Evolutionary conservation across 2,113 vertebrate genomes (phyloP), one percentile per base, ranked within the genome.

Genomic region (Ammodytes dubius): DNA sequence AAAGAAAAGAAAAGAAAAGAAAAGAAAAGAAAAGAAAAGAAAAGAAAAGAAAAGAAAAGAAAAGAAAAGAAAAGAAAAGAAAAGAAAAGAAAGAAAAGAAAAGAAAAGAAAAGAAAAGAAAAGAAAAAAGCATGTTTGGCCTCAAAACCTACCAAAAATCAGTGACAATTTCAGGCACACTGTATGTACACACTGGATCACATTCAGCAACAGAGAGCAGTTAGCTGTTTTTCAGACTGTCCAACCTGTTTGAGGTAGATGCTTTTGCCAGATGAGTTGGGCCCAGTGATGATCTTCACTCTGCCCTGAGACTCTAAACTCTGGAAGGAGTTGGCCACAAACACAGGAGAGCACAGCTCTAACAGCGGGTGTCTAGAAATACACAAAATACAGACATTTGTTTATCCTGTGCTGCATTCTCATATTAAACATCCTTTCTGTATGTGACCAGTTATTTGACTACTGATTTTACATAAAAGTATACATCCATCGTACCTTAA

Each of bases 221-320:
- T 27, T 27, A 42, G 1, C 5, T 2, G 10, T 42, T 37, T 70
- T 19, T 50, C 14, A 58, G 60, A 78, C 5, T 14, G 10, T 43
- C 63, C 27, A 70, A 96, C 96, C 95, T 99, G 97, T 91, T 99
- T 99, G 67, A 99, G 95, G 90, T 97, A 99, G 74, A 99, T 90
- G 37, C 98, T 99, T 88, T 99, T 99, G 64, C 98, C 98, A 58
- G 97, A 99, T 19, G 98, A 99, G 86, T 99, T 99, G 49, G 98
- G 98, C 13, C 98, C 97, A 0, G 98, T 99, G 89, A 99, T 95
- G 77, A 99, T 93, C 89, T 97, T 98, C 75, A 99, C 94, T 87
- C 96, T 95, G 27, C 95, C 95, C 27, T 93, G 92, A 0, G 91
- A 89, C 75, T 96, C 96, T 0, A 91, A 90, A 0, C 96, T 97